Evolutionary conservation across 2,888 invertebrate genomes (phyloP).

Genomic region (Phoronis australis): DNA sequence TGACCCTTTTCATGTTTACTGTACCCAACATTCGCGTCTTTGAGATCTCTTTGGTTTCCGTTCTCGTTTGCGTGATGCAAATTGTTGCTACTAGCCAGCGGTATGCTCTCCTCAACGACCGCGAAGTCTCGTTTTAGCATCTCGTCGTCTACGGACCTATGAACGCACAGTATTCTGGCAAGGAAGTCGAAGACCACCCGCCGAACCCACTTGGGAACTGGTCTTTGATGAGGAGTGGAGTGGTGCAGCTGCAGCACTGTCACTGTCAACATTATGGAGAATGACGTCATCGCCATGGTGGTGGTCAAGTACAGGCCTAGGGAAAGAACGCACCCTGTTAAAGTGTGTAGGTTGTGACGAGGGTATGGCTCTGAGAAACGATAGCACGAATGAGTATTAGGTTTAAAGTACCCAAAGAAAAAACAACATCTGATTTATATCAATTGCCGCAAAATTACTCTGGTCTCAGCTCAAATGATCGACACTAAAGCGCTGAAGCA

Average conservation of each 20-base stretch:
- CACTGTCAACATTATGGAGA: neutral
- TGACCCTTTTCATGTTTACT: neutral
- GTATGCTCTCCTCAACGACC: neutral
- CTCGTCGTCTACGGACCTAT: slow-evolving; percentile 2
- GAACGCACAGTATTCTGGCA: slow-evolving; percentile 44
- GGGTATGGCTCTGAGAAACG: no score
- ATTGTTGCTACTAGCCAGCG: no score
- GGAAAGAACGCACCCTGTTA: no score
- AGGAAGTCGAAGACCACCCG: slow-evolving; percentile 44
- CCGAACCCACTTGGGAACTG: slow-evolving; percentile 49
- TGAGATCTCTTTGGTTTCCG: no score
- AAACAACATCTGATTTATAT: no score
- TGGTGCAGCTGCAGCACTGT: neutral
- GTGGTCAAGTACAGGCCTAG: neutral
- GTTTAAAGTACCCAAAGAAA: no score
- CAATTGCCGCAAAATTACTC: no score
- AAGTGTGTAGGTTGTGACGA: no score
- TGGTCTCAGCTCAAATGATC: no score
- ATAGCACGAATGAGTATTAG: no score
- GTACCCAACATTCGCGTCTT: slow-evolving; percentile 30
- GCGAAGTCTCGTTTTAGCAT: neutral
- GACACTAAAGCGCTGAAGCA: no score
- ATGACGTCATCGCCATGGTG: neutral
- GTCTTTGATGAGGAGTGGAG: slow-evolving; percentile 46
- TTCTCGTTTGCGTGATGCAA: no score